phyloP scores from a whole-genome alignment of 1,140 invertebrate genomes.

The Zaprionus camerounensis region DNA sequence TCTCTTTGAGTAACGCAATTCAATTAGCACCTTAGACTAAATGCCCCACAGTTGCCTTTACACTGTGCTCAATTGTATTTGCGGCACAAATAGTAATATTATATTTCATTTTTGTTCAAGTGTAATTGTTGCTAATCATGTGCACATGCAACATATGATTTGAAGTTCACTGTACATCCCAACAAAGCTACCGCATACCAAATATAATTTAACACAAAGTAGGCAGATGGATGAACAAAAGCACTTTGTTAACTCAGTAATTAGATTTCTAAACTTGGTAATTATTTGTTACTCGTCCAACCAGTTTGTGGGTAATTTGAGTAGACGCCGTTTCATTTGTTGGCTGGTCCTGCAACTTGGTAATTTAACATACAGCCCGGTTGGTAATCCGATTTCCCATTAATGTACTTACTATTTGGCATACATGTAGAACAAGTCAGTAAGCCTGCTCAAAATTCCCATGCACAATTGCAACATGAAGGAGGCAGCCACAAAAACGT shows the following conservation, averaged over 20 bases:
- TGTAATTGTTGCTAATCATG: background rate
- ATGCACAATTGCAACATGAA: conserved; percentile 10
- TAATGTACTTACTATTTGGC: conserved; percentile 58
- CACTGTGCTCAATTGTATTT: background rate
- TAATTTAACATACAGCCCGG: conserved; percentile 57
- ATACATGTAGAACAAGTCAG: conserved; percentile 15
- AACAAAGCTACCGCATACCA: background rate
- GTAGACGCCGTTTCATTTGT: background rate
- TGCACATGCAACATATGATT: conserved; percentile 9
- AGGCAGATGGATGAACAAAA: background rate
- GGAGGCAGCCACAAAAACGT: conserved; percentile 58
- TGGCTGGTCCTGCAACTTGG: background rate
- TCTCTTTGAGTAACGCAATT: conserved; percentile 64
- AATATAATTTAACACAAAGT: background rate
- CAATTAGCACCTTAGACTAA: background rate
- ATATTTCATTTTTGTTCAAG: background rate
- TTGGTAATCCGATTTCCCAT: conserved; percentile 34
- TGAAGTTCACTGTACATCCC: conserved; percentile 26
- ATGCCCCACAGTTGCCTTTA: background rate
- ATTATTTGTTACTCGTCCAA: background rate
- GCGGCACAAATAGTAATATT: conserved; percentile 7
- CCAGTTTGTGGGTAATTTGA: background rate
- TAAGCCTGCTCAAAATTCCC: background rate
- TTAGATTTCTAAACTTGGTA: conserved; percentile 2
- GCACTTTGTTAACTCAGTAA: background rate